Conservation (phyloP, 1,140 invertebrate species). For the Cotesia typhae region DNA sequence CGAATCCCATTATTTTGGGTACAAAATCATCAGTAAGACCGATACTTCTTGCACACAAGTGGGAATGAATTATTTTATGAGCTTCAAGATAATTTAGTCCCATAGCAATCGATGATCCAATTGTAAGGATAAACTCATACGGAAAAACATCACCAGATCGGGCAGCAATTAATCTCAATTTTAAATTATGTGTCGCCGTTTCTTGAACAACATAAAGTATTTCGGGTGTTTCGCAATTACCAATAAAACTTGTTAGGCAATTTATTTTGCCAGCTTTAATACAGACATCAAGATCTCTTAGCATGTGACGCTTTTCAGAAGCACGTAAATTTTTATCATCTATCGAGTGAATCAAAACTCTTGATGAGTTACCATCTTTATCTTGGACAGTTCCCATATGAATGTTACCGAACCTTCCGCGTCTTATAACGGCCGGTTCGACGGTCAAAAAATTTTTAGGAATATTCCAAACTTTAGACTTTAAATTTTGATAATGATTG, state of each 20-base stretch:
- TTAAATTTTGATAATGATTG: conserved; percentile 78
- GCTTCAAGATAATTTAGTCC: conserved; percentile 59
- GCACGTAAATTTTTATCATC: conserved; percentile 70
- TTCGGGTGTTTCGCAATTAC: conserved; percentile 80
- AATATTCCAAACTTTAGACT: conserved; percentile 77
- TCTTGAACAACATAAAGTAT: conserved; percentile 77
- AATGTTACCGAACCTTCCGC: conserved; percentile 80
- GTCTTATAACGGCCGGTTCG: conserved; percentile 72
- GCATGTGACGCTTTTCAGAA: conserved; percentile 72
- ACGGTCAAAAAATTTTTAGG: conserved; percentile 75
- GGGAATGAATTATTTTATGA: conserved; percentile 75
- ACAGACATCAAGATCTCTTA: conserved; percentile 78
- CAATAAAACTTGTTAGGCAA: conserved; percentile 78
- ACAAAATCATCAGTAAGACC: conserved; percentile 69
- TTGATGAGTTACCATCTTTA: conserved; percentile 63
- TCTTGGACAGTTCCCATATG: conserved; percentile 71
- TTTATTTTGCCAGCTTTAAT: conserved; percentile 74
- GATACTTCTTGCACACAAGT: conserved; percentile 78
- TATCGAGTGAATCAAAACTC: conserved; percentile 64
- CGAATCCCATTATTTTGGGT: conserved; percentile 79
- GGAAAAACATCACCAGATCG: conserved; percentile 70
- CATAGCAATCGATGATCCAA: conserved; percentile 70
- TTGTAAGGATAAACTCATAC: conserved; percentile 70
- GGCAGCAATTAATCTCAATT: conserved; percentile 73
- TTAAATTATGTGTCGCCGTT: conserved; percentile 72